Evolutionary conservation across 2,113 vertebrate genomes (phyloP).

Genomic region (Engystomops pustulosus): DNA sequence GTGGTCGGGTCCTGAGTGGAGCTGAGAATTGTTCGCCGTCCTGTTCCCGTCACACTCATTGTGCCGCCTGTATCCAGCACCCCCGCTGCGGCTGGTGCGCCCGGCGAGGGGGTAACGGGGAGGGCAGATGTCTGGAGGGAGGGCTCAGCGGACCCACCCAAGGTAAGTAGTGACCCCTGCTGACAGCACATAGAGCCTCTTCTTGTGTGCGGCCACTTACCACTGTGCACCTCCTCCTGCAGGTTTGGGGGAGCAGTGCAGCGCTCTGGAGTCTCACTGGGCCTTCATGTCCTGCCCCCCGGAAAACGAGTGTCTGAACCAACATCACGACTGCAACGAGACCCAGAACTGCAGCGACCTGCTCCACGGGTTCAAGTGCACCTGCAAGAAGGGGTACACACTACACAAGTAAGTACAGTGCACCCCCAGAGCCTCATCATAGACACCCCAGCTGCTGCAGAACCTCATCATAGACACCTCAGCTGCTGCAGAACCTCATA

Average conservation of each 20-base stretch:
- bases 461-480: too few species aligned
- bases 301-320: conserved; percentile 88
- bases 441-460: too few species aligned
- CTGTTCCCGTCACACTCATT: conserved; percentile 85
- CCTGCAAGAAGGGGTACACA: conserved; percentile 87
- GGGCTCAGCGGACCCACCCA: conserved; percentile 77
- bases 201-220: neutral
- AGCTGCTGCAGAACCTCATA: too few species aligned
- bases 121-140: conserved; percentile 84
- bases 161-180: conserved; percentile 51
- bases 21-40: conserved; percentile 85
- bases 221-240: neutral
- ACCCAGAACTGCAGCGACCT: conserved; percentile 88
- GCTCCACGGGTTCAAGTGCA: conserved; percentile 83
- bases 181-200: too few species aligned
- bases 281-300: conserved; percentile 89
- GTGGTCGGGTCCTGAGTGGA: conserved; percentile 83
- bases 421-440: too few species aligned
- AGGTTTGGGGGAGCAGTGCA: conserved; percentile 61
- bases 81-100: conserved; percentile 92
- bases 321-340: conserved; percentile 89
- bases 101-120: conserved; percentile 77
- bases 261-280: conserved; percentile 76
- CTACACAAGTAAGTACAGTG: conserved; percentile 79
- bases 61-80: conserved; percentile 84